Evolutionary conservation across 2,888 invertebrate species (phyloP).

Genomic region (Nemotelus pantherinus): DNA sequence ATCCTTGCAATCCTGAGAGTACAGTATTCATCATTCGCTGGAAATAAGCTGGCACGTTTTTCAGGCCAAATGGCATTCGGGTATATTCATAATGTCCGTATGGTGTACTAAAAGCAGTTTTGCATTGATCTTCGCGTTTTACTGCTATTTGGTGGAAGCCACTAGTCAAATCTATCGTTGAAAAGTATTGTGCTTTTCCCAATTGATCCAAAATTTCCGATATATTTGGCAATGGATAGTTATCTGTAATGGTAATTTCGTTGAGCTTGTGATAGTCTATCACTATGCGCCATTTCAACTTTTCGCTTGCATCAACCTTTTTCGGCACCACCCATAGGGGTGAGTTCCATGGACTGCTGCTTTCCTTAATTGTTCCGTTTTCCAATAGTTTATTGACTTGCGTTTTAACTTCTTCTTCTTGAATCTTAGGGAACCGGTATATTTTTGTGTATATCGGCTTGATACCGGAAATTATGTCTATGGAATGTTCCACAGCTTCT

Average conservation of each 20-base stretch:
- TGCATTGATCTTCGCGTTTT: neutral
- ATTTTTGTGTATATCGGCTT: neutral
- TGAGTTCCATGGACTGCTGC: conserved; percentile 14
- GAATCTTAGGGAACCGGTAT: neutral
- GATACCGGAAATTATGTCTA: too few relatives aligned
- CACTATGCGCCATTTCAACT: too few relatives aligned
- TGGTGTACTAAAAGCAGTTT: conserved; percentile 1
- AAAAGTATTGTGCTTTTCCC: neutral
- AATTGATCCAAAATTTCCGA: neutral
- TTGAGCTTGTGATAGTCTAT: neutral
- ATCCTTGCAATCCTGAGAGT: neutral
- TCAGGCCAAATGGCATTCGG: too few relatives aligned
- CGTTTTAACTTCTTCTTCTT: neutral
- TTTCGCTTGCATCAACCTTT: neutral
- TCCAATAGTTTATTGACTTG: too few relatives aligned
- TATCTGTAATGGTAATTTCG: neutral
- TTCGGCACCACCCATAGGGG: conserved; percentile 12
- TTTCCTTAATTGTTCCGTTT: conserved; percentile 5
- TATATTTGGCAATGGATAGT: conserved; percentile 19
- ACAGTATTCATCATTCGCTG: conserved; percentile 8
- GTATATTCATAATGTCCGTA: neutral
- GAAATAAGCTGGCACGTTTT: conserved; percentile 4
- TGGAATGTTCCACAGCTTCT: too few relatives aligned
- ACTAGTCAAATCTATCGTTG: conserved; percentile 1
- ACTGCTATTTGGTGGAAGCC: neutral